These are phyloP conservation scores for Danaus plexippus DNA, from an alignment of 1,140 invertebrate species.

Conservation along the genomic window DNA sequence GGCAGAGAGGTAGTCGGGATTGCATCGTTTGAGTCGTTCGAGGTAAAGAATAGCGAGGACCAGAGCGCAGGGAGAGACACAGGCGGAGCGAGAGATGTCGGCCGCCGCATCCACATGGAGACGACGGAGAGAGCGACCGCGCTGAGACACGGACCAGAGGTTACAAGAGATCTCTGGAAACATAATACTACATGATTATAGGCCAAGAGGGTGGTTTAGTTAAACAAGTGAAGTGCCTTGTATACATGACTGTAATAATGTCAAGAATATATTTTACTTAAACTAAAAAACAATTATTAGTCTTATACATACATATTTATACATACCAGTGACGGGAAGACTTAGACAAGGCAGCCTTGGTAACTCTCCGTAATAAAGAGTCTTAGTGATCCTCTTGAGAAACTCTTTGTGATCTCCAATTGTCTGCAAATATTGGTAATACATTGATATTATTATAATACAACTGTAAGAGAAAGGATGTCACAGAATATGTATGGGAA, in stretches of 20 bases:
- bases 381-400: conserved; percentile 84
- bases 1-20: conserved; percentile 85
- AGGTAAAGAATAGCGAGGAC: conserved; percentile 80
- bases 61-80: conserved; percentile 77
- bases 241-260: too few relatives aligned
- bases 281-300: background rate
- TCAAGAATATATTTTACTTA: too few relatives aligned
- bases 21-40: conserved; percentile 82
- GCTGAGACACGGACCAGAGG: conserved; percentile 53
- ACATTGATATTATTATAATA: too few relatives aligned
- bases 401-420: conserved; percentile 81
- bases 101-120: conserved; percentile 86
- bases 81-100: conserved; percentile 82
- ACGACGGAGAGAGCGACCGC: conserved; percentile 79
- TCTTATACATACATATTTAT: conserved; percentile 1
- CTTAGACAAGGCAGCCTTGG: conserved; percentile 81
- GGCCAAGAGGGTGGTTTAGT: background rate
- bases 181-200: conserved; percentile 12
- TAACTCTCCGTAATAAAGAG: conserved; percentile 87
- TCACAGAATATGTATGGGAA: too few relatives aligned
- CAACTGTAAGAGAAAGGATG: too few relatives aligned
- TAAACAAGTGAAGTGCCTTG: too few relatives aligned
- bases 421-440: conserved; percentile 66
- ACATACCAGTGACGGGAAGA: conserved; percentile 83
- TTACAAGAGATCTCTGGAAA: conserved; percentile 81